A percentile compares a stretch with the other conserved stretches of the same genome.
Evolutionary conservation across 2,113 vertebrate species (phyloP).

Genomic region (Rostratula benghalensis): DNA sequence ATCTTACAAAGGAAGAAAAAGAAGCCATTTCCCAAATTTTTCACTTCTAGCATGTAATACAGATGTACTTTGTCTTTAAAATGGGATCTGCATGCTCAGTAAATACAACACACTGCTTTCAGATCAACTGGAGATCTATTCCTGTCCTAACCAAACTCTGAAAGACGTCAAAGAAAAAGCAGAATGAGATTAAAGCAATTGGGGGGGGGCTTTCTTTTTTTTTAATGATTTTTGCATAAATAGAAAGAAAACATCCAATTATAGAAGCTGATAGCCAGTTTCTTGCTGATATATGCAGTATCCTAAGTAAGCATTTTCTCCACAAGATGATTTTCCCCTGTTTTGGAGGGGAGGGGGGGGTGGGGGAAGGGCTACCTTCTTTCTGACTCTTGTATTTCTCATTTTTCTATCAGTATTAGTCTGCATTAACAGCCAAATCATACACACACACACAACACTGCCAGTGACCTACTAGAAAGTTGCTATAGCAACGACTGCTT

Average conservation of each 20-base stretch:
- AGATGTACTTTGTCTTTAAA: not conserved
- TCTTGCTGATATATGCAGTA: not conserved
- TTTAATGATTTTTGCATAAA: not conserved
- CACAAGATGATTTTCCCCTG: not conserved
- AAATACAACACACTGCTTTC: not conserved
- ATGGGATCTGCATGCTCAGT: not conserved
- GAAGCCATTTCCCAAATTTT: not conserved
- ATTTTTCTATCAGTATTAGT: slow-evolving; percentile 81
- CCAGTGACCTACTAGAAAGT: slow-evolving; percentile 87
- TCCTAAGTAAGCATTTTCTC: not conserved
- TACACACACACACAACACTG: slow-evolving; percentile 77
- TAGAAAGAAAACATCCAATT: not conserved
- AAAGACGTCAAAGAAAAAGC: not conserved
- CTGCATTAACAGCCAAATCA: slow-evolving; percentile 87
- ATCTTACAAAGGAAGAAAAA: not conserved
- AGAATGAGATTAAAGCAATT: not conserved
- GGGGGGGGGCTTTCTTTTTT: not conserved
- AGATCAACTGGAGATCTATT: not conserved
- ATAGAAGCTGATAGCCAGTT: not conserved
- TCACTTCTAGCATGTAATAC: not conserved
- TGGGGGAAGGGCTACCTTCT: slow-evolving; percentile 52
- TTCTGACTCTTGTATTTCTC: slow-evolving; percentile 65
- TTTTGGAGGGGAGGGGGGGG: not conserved
- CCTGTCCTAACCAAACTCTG: not conserved
- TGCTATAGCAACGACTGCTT: slow-evolving; percentile 90